A percentile compares a stretch with the other conserved stretches of the same genome.
These are phyloP conservation scores for Solen grandis DNA, from an alignment of 1,140 invertebrate species.

Conservation along the genomic window DNA sequence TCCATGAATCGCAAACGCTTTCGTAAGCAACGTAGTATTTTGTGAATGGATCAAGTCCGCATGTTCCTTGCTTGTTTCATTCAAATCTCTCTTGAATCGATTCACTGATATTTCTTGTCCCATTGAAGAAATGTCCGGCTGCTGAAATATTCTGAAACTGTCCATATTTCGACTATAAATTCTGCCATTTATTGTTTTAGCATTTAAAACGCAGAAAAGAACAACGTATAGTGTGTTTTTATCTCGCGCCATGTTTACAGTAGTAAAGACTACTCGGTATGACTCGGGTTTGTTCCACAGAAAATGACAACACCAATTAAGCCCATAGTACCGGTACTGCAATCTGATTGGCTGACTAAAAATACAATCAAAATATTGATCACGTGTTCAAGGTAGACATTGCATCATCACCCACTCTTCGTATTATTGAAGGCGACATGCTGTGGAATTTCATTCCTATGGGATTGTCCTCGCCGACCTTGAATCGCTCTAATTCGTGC, in stretches of 20 bases:
- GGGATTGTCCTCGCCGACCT: too few species aligned
- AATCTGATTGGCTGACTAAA: too few species aligned
- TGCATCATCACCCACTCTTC: too few species aligned
- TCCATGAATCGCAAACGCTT: slow-evolving; percentile 25
- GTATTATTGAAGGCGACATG: too few species aligned
- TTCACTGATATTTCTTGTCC: neutral
- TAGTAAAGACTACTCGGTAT: slow-evolving; percentile 35
- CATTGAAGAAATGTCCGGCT: slow-evolving; percentile 5
- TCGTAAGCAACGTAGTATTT: slow-evolving; percentile 31
- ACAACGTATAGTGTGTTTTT: slow-evolving; percentile 20
- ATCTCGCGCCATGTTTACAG: slow-evolving; percentile 49
- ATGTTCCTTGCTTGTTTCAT: slow-evolving; percentile 1
- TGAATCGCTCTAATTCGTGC: too few species aligned
- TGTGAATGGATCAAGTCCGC: slow-evolving; percentile 10
- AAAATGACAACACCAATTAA: too few species aligned
- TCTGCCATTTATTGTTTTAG: neutral
- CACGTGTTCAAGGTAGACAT: too few species aligned
- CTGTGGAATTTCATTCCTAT: too few species aligned
- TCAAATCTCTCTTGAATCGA: neutral
- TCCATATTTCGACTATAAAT: slow-evolving; percentile 19
- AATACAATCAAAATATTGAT: too few species aligned
- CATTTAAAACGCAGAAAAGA: slow-evolving; percentile 30
- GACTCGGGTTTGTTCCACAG: slow-evolving; percentile 30
- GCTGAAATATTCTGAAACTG: slow-evolving; percentile 19
- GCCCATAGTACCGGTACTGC: too few species aligned